Evolutionary conservation across 2,797 vertebrate genomes (phyloP).

Genomic region (Rhodeus uyekii): DNA sequence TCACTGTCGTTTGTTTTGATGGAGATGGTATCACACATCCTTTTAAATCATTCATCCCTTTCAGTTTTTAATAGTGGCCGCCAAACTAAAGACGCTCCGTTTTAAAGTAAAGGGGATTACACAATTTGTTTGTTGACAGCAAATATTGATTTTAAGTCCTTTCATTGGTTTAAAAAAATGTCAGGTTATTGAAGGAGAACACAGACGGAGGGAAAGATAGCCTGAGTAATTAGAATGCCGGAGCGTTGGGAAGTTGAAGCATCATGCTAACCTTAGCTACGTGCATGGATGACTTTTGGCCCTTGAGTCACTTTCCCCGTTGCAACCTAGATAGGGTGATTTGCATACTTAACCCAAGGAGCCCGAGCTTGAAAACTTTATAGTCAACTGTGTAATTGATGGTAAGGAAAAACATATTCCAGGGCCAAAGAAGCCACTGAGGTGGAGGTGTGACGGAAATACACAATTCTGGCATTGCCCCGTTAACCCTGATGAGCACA

Average conservation of each 20-base stretch:
- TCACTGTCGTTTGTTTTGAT: slow-evolving; percentile 78
- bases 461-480: slow-evolving; percentile 14
- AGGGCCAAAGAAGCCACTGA: slow-evolving; percentile 21
- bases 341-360: slow-evolving; percentile 45
- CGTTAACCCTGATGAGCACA: slow-evolving; percentile 15
- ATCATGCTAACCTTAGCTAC: slow-evolving; percentile 65
- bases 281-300: slow-evolving; percentile 30
- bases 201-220: slow-evolving; percentile 58
- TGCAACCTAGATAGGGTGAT: slow-evolving; percentile 20
- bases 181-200: slow-evolving; percentile 70
- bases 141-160: slow-evolving; percentile 79
- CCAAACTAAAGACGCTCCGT: slow-evolving; percentile 62
- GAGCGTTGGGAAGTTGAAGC: slow-evolving; percentile 69
- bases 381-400: slow-evolving; percentile 44
- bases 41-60: slow-evolving; percentile 79
- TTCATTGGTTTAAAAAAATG: slow-evolving; percentile 73
- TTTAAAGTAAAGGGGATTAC: slow-evolving; percentile 76
- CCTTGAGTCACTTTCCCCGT: slow-evolving; percentile 25
- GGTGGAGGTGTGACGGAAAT: slow-evolving; percentile 38
- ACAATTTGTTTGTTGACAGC: slow-evolving; percentile 78
- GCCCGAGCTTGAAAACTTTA: slow-evolving; percentile 21
- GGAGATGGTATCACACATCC: slow-evolving; percentile 75
- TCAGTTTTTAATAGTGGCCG: slow-evolving; percentile 78
- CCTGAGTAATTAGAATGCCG: slow-evolving; percentile 75
- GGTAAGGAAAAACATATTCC: slow-evolving; percentile 31